Base-by-base conservation (phyloP, 2,888 invertebrate genomes). In the Leuctra nigra region DNA sequence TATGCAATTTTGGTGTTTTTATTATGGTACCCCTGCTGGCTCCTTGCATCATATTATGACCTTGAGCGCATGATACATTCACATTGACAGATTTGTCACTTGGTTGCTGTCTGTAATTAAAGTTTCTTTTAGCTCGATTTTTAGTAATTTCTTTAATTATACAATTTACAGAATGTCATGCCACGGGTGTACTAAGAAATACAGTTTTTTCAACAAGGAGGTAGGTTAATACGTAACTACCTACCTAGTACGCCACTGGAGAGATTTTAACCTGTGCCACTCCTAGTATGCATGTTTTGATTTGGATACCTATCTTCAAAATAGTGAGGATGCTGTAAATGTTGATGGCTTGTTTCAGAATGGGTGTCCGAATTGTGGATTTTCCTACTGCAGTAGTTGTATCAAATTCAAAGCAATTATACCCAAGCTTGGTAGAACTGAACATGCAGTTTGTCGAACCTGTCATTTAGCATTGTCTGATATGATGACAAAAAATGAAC, bases 341-440 rank as follows among this genome's bases (percentile, higher is more conserved):
- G 54, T 54, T 54, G 53, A 46, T 54, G 61, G 54, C 55, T 56
- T 56, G 64, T 77, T 79, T 62, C 73, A 91, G 91, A 78, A 81
- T 74, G 91, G 87, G 18, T 93, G 92, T 69, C 84, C 88, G 39
- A 81, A 80, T 66, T 93, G 92, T 73, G 89, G 89, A 25, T 85
- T 86, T 72, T 86, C 89, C 47, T 90, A 84, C 72, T 93, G 92
- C 70, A 80, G 79, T 59, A 90, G 86, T 70, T 93, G 92, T 70
- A 73, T 92, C 48, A 81, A 82, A 63, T 79, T 86, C 64, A 86
- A 86, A 71, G 74, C 80, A 59, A 78, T 80, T 65, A 72, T 90
- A 58, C 77, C 84, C 9, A 82, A 74, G 60, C 71, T 81, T 67
- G 75, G 80, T 4, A 77, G 79, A 63, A 73, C 76, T 46, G 80